Evolutionary conservation across 1,140 invertebrate genomes (phyloP), one percentile per base, ranked within the genome.

Genomic region (Aporrectodea caliginosa): DNA sequence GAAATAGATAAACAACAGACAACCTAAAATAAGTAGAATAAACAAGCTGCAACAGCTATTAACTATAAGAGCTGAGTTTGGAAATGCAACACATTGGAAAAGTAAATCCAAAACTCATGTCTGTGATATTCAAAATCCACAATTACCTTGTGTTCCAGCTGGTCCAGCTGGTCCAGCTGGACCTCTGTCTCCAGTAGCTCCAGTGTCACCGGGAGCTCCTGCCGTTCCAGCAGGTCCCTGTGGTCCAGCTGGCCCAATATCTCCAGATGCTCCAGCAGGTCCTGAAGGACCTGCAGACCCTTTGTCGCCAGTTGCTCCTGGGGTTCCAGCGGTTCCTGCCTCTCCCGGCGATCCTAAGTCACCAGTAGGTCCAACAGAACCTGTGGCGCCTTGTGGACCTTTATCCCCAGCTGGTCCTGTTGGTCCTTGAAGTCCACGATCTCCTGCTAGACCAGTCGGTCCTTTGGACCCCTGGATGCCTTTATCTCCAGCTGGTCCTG

Each of bases 351-450:
- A 12, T 74, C 76, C 76, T 27, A 43, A 27, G 30, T 32, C 33
- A 16, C 35, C 78, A 16, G 73, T 35, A 34, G 35, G 72, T 31
- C 35, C 78, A n/a, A 35, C 14, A 75, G 69, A 33, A 58, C 78
- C 78, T 79, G 22, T 33, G 43, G 78, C 71, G 1, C 78, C 78
- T 30, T 58, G 78, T 1, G 78, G 73, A 12, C 70, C 77, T 27
- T 70, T 72, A 22, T 33, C 32, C 58, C 78, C 78, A 35, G 32
- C 32, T 31, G 68, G 31, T 16, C 78, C 78, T 6, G 68, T 2
- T 27, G n/a, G 16, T 79, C 78, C 78, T 69, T 30, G 71, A 68
- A 31, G 68, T 35, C 78, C 78, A 58, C 43, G 43, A 22, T 58
- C 43, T 58, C 43, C 43, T 58, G 43, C 43, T 58, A 58, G 22